Percentiles rank a stretch among this genome's conserved stretches.
Conservation (phyloP, 1,140 invertebrate species). For the Zaprionus ornatus region DNA sequence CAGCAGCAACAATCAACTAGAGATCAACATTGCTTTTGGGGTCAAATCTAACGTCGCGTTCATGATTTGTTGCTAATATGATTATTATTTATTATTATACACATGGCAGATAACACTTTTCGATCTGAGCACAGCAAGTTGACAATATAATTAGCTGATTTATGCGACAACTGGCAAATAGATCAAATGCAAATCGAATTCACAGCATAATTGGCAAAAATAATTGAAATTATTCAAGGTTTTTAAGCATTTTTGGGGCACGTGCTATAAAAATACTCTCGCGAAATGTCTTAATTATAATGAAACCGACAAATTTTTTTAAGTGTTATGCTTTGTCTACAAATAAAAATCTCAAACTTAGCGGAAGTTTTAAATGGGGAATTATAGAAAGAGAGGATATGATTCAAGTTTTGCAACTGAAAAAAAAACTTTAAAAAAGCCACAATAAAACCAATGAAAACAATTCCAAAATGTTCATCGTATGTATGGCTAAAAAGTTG, state of each 20-base stretch:
- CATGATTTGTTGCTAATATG: slow-evolving; percentile 51
- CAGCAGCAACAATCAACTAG: slow-evolving; percentile 5
- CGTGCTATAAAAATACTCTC: slow-evolving; percentile 4
- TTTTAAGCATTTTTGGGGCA: background rate
- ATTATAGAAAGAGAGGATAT: slow-evolving; percentile 36
- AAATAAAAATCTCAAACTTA: slow-evolving; percentile 9
- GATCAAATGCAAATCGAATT: slow-evolving; percentile 5
- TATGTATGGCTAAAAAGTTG: background rate
- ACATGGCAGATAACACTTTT: slow-evolving; percentile 48
- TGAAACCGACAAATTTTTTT: slow-evolving; percentile 29
- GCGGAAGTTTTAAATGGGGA: slow-evolving; percentile 27
- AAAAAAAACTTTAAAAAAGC: background rate
- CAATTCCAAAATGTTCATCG: background rate
- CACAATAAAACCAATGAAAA: background rate
- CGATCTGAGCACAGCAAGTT: slow-evolving; percentile 54
- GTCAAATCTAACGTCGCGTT: slow-evolving; percentile 62
- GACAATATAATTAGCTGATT: slow-evolving; percentile 79
- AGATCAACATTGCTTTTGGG: slow-evolving; percentile 32
- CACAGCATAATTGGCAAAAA: background rate
- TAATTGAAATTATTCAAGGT: slow-evolving; percentile 31
- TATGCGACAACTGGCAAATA: slow-evolving; percentile 52
- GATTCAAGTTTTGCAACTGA: slow-evolving; percentile 15
- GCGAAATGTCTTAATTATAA: slow-evolving; percentile 43
- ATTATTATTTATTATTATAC: slow-evolving; percentile 53
- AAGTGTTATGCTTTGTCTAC: slow-evolving; percentile 25